A percentile compares a stretch with the other conserved stretches of the same genome.
phyloP scores from a whole-genome alignment of 2,113 vertebrate genomes.

The Syrmaticus mikado region DNA sequence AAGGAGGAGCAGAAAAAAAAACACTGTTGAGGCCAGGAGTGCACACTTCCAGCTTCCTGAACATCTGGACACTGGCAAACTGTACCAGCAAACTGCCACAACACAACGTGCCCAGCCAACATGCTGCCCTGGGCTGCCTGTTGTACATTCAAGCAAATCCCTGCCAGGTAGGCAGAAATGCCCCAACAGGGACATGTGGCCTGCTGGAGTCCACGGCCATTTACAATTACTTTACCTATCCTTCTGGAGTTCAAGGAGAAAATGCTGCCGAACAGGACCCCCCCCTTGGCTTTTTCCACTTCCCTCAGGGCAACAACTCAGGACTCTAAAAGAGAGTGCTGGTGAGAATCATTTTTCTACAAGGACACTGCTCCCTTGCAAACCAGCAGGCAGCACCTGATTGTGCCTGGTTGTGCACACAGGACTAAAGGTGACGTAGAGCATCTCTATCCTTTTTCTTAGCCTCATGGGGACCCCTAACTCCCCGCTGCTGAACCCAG shows the following conservation, averaged over 20 bases:
- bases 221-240: background rate
- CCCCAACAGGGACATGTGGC: background rate
- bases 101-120: background rate
- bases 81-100: background rate
- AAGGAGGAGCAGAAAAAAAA: background rate
- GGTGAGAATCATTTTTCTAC: background rate
- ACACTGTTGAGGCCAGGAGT: background rate
- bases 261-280: slow-evolving; percentile 47
- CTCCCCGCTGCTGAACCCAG: accelerated
- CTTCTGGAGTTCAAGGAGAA: slow-evolving; percentile 29
- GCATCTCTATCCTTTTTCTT: background rate
- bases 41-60: background rate
- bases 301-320: background rate
- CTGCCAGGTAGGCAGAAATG: background rate
- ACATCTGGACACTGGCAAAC: background rate
- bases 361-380: background rate
- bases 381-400: accelerated
- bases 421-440: accelerated
- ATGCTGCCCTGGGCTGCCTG: background rate
- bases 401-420: accelerated
- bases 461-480: background rate
- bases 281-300: background rate
- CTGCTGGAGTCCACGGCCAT: background rate
- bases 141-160: background rate
- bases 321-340: background rate